phyloP scores from a whole-genome alignment of 1,140 invertebrate species.

The Drosophila sproati region DNA sequence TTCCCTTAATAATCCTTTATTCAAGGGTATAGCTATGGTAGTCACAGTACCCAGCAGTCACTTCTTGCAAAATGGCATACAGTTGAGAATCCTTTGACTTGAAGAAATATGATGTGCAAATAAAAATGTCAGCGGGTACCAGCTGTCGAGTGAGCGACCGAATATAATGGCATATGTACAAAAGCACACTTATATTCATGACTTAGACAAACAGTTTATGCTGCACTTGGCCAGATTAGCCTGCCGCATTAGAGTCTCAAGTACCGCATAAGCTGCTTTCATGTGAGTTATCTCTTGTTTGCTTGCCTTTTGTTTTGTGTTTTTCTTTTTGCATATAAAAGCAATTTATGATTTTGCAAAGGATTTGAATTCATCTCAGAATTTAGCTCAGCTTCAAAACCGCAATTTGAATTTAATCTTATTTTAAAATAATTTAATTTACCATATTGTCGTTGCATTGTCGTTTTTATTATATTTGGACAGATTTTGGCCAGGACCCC shows the following conservation, averaged over 20 bases:
- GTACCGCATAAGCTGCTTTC: slow-evolving; percentile 52
- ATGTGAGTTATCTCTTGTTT: slow-evolving; percentile 74
- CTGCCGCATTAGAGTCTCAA: slow-evolving; percentile 56
- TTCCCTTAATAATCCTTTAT: neutral
- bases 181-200: slow-evolving; percentile 42
- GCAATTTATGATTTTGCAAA: slow-evolving; percentile 54
- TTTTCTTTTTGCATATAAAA: slow-evolving; percentile 22
- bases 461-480: too few relatives aligned
- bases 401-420: neutral
- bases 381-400: neutral
- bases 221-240: slow-evolving; percentile 65
- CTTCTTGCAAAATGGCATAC: slow-evolving; percentile 17
- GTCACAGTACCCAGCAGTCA: slow-evolving; percentile 8
- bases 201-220: slow-evolving; percentile 69
- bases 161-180: slow-evolving; percentile 25
- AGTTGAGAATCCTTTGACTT: slow-evolving; percentile 34
- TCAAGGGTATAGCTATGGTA: slow-evolving; percentile 1
- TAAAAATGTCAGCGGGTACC: slow-evolving; percentile 59
- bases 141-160: slow-evolving; percentile 18
- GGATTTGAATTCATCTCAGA: slow-evolving; percentile 4
- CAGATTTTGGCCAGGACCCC: too few relatives aligned
- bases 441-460: too few relatives aligned
- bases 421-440: too few relatives aligned
- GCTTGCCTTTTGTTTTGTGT: slow-evolving; percentile 38
- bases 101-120: slow-evolving; percentile 16